Conservation (phyloP, 2,888 invertebrate genomes). For the Caenorhabditis wallacei region DNA sequence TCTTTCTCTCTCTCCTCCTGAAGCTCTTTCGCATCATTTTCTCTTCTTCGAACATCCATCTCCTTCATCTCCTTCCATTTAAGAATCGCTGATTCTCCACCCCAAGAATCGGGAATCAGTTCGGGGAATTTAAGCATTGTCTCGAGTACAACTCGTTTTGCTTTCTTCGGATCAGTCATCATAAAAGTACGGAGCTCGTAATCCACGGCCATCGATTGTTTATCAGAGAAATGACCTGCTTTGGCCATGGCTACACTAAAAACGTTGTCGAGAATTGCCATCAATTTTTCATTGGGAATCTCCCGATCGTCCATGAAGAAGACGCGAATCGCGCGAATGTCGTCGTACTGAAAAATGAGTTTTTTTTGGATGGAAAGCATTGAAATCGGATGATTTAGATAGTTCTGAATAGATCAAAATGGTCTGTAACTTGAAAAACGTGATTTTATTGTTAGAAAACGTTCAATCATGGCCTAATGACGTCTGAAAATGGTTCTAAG, state of each 20-base stretch:
- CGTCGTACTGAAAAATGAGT: constrained; percentile 32
- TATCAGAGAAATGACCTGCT: constrained; percentile 51
- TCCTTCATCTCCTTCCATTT: constrained; percentile 52
- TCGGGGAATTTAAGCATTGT: constrained; percentile 50
- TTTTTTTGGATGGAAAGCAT: neutral
- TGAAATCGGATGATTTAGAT: no score
- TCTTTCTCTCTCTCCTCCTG: constrained; percentile 17
- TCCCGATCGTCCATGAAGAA: constrained; percentile 51
- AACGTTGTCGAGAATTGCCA: constrained; percentile 44
- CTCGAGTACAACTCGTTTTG: constrained; percentile 45
- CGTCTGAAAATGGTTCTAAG: no score
- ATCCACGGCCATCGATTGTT: constrained; percentile 34
- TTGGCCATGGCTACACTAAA: constrained; percentile 45
- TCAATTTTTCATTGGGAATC: constrained; percentile 27
- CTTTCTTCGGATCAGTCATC: constrained; percentile 28
- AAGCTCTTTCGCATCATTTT: constrained; percentile 34
- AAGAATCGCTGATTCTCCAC: constrained; percentile 39
- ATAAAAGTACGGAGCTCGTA: constrained; percentile 47
- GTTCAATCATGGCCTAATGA: no score
- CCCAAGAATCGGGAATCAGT: constrained; percentile 56
- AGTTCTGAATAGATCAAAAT: no score
- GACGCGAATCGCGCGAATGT: constrained; percentile 47
- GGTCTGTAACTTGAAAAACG: no score
- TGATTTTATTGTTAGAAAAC: no score
- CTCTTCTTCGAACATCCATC: constrained; percentile 27